These are phyloP conservation scores for Drosophila gaucha DNA, from an alignment of 2,888 invertebrate genomes.

Conservation along the genomic window DNA sequence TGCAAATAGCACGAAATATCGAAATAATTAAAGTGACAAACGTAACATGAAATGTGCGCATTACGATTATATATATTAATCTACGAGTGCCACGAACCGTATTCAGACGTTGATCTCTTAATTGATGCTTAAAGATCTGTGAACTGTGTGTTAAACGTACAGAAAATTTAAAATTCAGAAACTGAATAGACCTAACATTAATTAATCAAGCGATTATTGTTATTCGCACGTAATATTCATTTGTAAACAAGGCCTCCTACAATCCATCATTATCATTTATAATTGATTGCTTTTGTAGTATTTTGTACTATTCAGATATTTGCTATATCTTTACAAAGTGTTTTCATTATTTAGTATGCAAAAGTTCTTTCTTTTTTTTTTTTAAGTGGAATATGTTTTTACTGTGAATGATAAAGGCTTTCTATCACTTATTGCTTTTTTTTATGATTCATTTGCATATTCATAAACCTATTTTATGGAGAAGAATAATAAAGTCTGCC, in stretches of 20 bases:
- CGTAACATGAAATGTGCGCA: conserved; percentile 71
- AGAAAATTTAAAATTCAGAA: too few species aligned
- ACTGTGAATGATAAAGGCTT: background rate
- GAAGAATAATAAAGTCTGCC: background rate
- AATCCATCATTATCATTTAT: background rate
- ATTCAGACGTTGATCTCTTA: conserved; percentile 35
- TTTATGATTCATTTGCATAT: background rate
- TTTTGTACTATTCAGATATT: too few species aligned
- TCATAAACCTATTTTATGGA: background rate
- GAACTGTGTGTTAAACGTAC: conserved; percentile 27
- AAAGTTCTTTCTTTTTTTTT: too few species aligned
- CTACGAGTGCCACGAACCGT: background rate
- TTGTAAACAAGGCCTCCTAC: background rate
- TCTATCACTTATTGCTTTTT: background rate
- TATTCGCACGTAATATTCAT: background rate
- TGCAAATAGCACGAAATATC: background rate
- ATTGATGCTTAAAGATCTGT: conserved; percentile 35
- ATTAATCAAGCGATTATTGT: conserved; percentile 33
- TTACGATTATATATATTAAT: conserved; percentile 26
- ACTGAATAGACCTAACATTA: conserved; percentile 15
- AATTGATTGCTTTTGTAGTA: too few species aligned
- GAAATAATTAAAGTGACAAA: conserved; percentile 26
- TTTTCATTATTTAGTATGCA: too few species aligned
- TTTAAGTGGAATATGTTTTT: too few species aligned
- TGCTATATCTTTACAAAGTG: too few species aligned